Base-by-base conservation (phyloP, 2,113 vertebrate species). In the Dissostichus mawsoni region DNA sequence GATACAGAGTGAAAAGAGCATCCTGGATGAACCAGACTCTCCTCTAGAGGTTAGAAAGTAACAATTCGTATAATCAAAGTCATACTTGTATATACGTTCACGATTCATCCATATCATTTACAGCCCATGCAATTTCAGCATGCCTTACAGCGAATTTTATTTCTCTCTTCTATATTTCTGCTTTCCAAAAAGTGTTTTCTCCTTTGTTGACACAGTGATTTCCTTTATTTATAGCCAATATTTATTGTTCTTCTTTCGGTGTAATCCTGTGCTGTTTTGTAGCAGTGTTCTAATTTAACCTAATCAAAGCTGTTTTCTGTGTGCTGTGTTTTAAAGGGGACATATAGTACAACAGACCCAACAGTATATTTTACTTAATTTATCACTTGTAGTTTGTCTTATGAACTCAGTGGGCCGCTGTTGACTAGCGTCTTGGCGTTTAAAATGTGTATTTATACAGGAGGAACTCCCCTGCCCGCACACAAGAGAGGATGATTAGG, bases 321-420 rank as follows among this genome's bases (percentile, higher is more conserved):
- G 0, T 55, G 17, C 5, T 51, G 0, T 29, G 2, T 75, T 50
- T 61, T 48, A 10, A 2, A 3, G 6, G 14, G 0, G 9, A 7
- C 2, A 61, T 8, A 7, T 1, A 0, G 10, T 17, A 33, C 1
- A 51, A 48, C 2, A 29, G 44, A 1, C 13, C 2, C 4, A 0
- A 11, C 16, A 10, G 5, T 4, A 8, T 44, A 11, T 8, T 20
- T 2, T 53, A 0, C 3, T 23, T 0, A 44, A 33, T 0, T 47
- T 17, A 10, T 62, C 36, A 1, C 4, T 0, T 89, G 95, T 90
- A 95, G 89, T 97, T 95, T 93, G 10, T 94, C 87, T 90, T 92
- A 71, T 95, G 90, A 92, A 95, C 97, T 95, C 93, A 92, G 76
- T 87, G 96, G 93, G 96, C 95, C 97, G 96, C 97, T 97, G 96